These are phyloP conservation scores for Tipula confusa DNA, from an alignment of 2,888 invertebrate species.

Conservation along the genomic window DNA sequence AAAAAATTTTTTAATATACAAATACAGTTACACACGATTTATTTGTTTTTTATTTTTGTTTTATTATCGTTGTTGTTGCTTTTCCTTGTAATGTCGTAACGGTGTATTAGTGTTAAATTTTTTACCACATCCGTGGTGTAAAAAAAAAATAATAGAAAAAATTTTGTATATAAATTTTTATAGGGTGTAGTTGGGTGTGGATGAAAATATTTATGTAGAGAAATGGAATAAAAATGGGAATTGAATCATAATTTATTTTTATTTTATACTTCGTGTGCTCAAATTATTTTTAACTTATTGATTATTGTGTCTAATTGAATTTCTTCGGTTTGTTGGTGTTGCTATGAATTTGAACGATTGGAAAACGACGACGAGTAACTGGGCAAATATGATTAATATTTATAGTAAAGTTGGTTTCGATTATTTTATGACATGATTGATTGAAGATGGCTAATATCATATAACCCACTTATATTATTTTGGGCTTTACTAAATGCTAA, in stretches of 20 bases:
- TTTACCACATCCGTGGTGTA: slow-evolving; percentile 25
- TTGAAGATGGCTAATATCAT: too few relatives aligned
- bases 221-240: neutral
- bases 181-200: slow-evolving; percentile 20
- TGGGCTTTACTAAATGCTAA: too few relatives aligned
- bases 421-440: neutral
- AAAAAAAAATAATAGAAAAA: neutral
- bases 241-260: neutral
- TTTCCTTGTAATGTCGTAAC: neutral
- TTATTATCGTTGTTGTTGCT: neutral
- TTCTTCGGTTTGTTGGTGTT: neutral
- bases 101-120: slow-evolving; percentile 6
- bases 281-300: neutral
- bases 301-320: neutral
- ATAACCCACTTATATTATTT: too few relatives aligned
- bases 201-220: neutral
- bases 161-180: neutral
- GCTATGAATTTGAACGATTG: neutral
- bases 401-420: too few relatives aligned
- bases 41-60: neutral
- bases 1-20: neutral
- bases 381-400: too few relatives aligned
- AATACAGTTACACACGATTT: neutral
- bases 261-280: neutral
- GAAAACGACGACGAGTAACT: neutral